phyloP scores from a whole-genome alignment of 2,797 vertebrate species.

The Sparidentex hasta region DNA sequence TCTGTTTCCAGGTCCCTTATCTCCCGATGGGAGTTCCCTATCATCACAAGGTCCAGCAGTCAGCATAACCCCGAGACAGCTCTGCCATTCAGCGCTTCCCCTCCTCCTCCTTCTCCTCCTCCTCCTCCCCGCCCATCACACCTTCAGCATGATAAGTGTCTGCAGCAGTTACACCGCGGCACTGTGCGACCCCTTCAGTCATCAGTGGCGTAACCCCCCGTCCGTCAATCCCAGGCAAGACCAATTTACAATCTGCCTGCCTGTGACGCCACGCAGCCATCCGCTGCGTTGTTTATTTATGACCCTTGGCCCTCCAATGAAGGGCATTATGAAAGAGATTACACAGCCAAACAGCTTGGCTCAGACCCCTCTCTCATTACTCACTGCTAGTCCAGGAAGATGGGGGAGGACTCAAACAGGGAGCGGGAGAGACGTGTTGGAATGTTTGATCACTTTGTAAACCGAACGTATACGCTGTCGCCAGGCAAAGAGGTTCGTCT shows the following conservation, averaged over 20 bases:
- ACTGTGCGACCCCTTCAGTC: slow-evolving; percentile 49
- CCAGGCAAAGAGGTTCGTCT: slow-evolving; percentile 38
- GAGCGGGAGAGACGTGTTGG: slow-evolving; percentile 34
- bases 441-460: slow-evolving; percentile 42
- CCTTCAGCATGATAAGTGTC: slow-evolving; percentile 70
- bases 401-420: slow-evolving; percentile 26
- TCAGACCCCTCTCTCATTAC: slow-evolving; percentile 57
- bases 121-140: slow-evolving; percentile 47
- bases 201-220: slow-evolving; percentile 45
- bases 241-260: slow-evolving; percentile 63
- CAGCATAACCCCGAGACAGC: slow-evolving; percentile 62
- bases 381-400: slow-evolving; percentile 57
- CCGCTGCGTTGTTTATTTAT: slow-evolving; percentile 65
- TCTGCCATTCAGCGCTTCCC: slow-evolving; percentile 50
- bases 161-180: slow-evolving; percentile 41
- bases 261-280: neutral
- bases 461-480: neutral
- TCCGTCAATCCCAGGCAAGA: slow-evolving; percentile 17
- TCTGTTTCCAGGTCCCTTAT: slow-evolving; percentile 36
- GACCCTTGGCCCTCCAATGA: slow-evolving; percentile 60
- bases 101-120: slow-evolving; percentile 8
- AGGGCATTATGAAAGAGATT: slow-evolving; percentile 73
- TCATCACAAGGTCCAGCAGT: slow-evolving; percentile 71
- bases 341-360: slow-evolving; percentile 64
- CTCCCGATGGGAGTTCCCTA: slow-evolving; percentile 44